Base-by-base conservation (phyloP, 1,140 invertebrate genomes). In the Whitmania pigra region DNA sequence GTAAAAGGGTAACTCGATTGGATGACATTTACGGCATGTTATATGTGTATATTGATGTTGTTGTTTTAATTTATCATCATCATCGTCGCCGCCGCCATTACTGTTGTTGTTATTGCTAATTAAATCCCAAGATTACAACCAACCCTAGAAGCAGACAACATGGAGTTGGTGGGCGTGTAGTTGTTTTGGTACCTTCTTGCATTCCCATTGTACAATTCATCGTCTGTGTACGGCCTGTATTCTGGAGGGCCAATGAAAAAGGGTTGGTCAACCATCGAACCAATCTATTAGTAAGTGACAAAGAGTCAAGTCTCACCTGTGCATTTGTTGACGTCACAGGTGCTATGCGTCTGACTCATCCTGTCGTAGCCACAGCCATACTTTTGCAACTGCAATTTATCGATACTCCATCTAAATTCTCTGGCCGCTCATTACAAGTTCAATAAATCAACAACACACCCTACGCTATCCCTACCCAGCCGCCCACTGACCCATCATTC, bases 321-420 rank as follows among this genome's bases (percentile, higher is more conserved):
- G 57, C 29, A 25, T 18, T 63, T 31, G 29, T 22, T 25, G 22
- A 22, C 57, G 20, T 31, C 29, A 31, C 29, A 63, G 22, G 29
- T 25, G 57, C 57, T 63, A 13, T 63, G 22, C 57, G 57, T 63
- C 57, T 63, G 57, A 31, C 57, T 63, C 29, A 63, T 25, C 57
- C 29, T 63, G 57, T 63, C 57, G 29, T 25, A 63, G 22, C 22
- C 20, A 63, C 57, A 25, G 4, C 29, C 29, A 20, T 63, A 63
- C 29, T 31, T 63, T 63, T 6, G 57, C 22, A 31, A 31, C 57
- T 63, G 57, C 11, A 25, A 49, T 49, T 49, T 49, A 49, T 36
- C 6, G 6, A 36, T 36, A 36, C 2, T 36, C 2, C 31, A 36
- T 36, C 6, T 36, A 36, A 36, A 36, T 36, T 36, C 31, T 36